Percentiles rank a stretch among this genome's conserved stretches.
phyloP scores from a whole-genome alignment of 1,140 invertebrate species.

The Drosophila lowei region DNA sequence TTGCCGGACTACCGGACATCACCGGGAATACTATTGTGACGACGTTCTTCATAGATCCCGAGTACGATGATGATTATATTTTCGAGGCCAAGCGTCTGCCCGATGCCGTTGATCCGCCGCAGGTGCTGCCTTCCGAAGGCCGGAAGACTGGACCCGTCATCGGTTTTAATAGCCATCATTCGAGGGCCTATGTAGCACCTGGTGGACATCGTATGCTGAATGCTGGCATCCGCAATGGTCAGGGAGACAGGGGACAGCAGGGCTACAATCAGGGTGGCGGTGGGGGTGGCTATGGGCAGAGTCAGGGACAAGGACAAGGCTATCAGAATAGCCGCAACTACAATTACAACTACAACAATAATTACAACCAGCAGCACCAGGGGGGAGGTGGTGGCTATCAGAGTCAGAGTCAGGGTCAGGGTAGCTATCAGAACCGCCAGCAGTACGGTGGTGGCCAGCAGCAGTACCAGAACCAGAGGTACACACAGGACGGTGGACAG shows the following conservation, averaged over 20 bases:
- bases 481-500: constrained; percentile 32
- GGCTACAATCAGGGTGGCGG: constrained; percentile 19
- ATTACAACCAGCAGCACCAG: constrained; percentile 33
- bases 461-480: constrained; percentile 36
- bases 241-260: constrained; percentile 1
- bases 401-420: constrained; percentile 31
- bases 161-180: constrained; percentile 43
- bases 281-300: constrained; percentile 17
- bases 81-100: constrained; percentile 90
- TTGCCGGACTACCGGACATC: constrained; percentile 86
- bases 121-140: constrained; percentile 89
- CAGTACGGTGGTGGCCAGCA: constrained; percentile 38
- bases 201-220: constrained; percentile 44
- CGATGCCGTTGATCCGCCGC: constrained; percentile 88
- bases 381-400: constrained; percentile 23
- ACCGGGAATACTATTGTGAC: constrained; percentile 86
- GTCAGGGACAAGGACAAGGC: constrained; percentile 22
- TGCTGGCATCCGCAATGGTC: constrained; percentile 35
- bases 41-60: constrained; percentile 91
- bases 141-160: constrained; percentile 64
- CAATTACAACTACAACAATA: constrained; percentile 38
- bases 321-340: constrained; percentile 43
- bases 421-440: constrained; percentile 33
- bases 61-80: constrained; percentile 89
- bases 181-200: constrained; percentile 30